Base-by-base conservation (phyloP, 2,797 vertebrate genomes). In the Muscicapa striata region DNA sequence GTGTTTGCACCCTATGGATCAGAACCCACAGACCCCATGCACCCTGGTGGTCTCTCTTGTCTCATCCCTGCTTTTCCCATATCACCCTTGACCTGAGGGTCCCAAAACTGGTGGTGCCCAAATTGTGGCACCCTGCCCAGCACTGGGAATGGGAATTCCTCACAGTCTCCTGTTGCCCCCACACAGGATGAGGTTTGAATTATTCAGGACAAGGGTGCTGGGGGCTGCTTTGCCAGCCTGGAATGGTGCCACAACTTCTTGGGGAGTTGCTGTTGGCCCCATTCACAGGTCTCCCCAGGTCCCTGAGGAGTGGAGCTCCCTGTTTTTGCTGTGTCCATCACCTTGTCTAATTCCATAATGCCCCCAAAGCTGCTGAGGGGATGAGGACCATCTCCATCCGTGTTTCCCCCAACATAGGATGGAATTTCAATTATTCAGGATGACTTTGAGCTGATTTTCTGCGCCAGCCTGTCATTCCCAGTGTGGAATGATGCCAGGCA, bases 1-100 rank as follows among this genome's bases (percentile, higher is more conserved):
- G 6, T 1, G 1, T 4, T 1, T 6, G n/a, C 57, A 6, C 27
- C 5, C 11, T 5, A 2, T 0, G 13, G 64, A 11, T 62, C 7
- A 7, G 21, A 40, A 66, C 2, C 18, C 61, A 45, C 9, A 17
- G 59, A 11, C 19, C 5, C 20, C 5, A 14, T 15, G 19, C 24
- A n/a, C 18, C 61, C 49, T 5, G 9, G 21, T 13, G 23, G 46
- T 23, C 23, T 48, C 23, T 48, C 46, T 15, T 51, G 30, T 15
- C 38, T 63, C 52, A 51, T n/a, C 30, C 45, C 49, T 17, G 17
- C 14, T 77, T 76, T 79, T 36, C 36, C 26, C 7, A 11, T 1
- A 1, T 32, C 24, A 21, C 5, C 29, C 30, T 41, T 36, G 26
- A 57, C 13, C 20, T 11, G 4, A 3, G 52, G 21, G 30, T 1